Percentiles rank a stretch among this genome's conserved stretches.
Evolutionary conservation across 92 coral and sea anemone genomes (phyloP).

Genomic region (Umimayanthus chanpuru): DNA sequence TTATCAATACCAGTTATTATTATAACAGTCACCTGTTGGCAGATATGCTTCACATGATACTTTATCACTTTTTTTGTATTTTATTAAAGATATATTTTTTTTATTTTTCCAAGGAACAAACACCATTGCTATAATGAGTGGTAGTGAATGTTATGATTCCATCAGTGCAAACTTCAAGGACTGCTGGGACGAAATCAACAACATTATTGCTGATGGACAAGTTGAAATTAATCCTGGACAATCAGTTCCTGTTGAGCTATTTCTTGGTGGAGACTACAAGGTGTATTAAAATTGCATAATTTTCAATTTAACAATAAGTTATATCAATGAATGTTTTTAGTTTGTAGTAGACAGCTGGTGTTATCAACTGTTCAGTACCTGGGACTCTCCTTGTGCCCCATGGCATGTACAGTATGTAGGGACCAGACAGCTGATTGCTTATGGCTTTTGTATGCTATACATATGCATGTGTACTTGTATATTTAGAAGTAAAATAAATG

Average conservation of each 20-base stretch:
- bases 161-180: slow-evolving; percentile 43
- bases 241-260: slow-evolving; percentile 60
- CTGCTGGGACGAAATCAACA: slow-evolving; percentile 59
- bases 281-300: slow-evolving; percentile 2
- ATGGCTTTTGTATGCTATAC: too few species aligned
- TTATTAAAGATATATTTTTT: too few species aligned
- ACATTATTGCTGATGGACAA: slow-evolving; percentile 58
- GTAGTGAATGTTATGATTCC: slow-evolving; percentile 51
- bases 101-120: slow-evolving; percentile 46
- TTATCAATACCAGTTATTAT: too few species aligned
- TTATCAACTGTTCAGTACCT: too few species aligned
- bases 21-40: too few species aligned
- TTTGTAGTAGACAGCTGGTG: slow-evolving; percentile 6
- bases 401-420: too few species aligned
- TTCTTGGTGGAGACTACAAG: slow-evolving; percentile 63
- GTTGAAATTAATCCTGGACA: slow-evolving; percentile 54
- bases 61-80: too few species aligned
- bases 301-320: not conserved
- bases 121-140: slow-evolving; percentile 60
- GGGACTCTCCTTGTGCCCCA: too few species aligned
- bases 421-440: too few species aligned
- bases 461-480: too few species aligned
- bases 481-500: too few species aligned
- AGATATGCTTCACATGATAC: not conserved
- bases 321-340: not conserved